A percentile compares a stretch with the other conserved stretches of the same genome.
Conservation (phyloP, 2,113 vertebrate genomes). For the Craseonycteris thonglongyai region DNA sequence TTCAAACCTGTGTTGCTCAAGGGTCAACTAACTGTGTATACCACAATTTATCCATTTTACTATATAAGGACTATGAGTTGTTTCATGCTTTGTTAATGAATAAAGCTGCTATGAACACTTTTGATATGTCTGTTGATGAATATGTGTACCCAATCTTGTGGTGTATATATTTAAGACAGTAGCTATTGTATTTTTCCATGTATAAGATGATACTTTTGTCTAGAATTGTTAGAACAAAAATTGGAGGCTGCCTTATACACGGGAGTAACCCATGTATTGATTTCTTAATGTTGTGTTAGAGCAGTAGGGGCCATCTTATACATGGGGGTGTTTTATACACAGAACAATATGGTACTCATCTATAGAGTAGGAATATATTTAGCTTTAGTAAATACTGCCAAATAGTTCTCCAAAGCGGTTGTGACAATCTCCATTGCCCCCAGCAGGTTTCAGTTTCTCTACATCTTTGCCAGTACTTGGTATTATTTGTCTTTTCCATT, state of each 20-base stretch:
- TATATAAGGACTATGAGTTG: not conserved
- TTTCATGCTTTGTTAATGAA: not conserved
- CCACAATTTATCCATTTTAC: not conserved
- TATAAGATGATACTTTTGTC: too few species aligned
- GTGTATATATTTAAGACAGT: not conserved
- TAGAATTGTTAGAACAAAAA: too few species aligned
- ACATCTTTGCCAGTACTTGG: not conserved
- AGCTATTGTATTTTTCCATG: too few species aligned
- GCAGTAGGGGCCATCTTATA: too few species aligned
- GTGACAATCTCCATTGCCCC: not conserved
- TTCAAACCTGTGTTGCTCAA: not conserved
- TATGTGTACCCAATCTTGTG: not conserved
- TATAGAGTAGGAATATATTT: not conserved
- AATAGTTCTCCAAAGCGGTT: not conserved
- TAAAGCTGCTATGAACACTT: not conserved
- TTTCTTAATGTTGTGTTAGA: too few species aligned
- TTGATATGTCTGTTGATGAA: not conserved
- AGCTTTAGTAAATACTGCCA: not conserved
- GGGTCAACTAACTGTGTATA: not conserved
- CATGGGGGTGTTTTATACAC: too few species aligned
- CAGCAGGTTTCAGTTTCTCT: not conserved
- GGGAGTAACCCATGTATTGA: too few species aligned
- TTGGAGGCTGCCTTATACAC: too few species aligned
- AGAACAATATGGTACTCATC: too few species aligned
- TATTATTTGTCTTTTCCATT: not conserved